Base-by-base conservation (phyloP, 2,797 vertebrate genomes). In the Tokudaia tokunoshimensis region DNA sequence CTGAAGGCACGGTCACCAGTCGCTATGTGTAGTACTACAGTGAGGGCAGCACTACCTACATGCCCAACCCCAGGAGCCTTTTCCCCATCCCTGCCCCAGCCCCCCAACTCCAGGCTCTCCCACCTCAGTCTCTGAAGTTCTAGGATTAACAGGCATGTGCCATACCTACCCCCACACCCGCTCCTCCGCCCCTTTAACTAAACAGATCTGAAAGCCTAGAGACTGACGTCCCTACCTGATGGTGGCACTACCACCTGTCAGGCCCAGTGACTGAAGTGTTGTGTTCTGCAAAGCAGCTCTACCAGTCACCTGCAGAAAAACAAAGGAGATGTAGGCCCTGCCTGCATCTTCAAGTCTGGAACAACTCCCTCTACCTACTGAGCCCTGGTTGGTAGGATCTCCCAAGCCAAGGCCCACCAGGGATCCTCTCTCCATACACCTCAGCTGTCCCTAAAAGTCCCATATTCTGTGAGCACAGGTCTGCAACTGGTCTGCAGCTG, bases 171-270 rank as follows among this genome's bases (percentile, higher is more conserved):
- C 9, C 37, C 52, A 6, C 15, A 37, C 10, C 63, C 41, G 3
- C 6, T 3, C n/a, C 6, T 8, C 50, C 11, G 50, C 50, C 41
- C 3, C 11, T 41, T 85, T 65, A 47, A 67, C n/a, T 75, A 47
- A 90, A 90, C 50, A 70, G 57, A 41, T 9, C 24, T 37, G 9
- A 47, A 63, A 17, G 57, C n/a, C 78, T n/a, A 55, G 5, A 67
- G n/a, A 20, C 52, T 2, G 0, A 20, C 3, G 15, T 10, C 67
- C 98, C 94, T 97, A 99, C 99, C 99, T 99, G 98, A 99, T 97
- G 75, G 99, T 99, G 97, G 99, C 99, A 96, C 98, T 99, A 98
- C 99, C 99, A 97, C 99, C 99, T 0, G 99, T 99, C 67, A 99
- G 98, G 76, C 99, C 99, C 93, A 99, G 99, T 0, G 99, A 99